These are phyloP conservation scores for Pristionchus fissidentatus DNA, from an alignment of 2,888 invertebrate genomes.

Conservation along the genomic window DNA sequence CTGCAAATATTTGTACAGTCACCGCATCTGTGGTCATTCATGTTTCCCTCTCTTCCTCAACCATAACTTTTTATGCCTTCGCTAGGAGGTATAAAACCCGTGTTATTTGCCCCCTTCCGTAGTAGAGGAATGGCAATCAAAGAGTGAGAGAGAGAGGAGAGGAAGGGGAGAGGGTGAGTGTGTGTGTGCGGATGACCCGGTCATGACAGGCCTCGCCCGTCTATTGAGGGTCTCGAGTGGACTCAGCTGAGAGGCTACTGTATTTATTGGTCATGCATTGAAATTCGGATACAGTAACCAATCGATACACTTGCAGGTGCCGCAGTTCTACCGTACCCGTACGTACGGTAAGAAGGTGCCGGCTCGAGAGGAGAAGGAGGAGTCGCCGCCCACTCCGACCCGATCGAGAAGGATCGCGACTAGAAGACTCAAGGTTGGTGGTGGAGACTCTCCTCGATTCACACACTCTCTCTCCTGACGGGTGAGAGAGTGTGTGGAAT, in stretches of 20 bases:
- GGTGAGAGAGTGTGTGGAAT: neutral
- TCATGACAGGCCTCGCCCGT: neutral
- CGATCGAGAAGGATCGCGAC: neutral
- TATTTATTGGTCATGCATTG: neutral
- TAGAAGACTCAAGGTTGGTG: conserved; percentile 14
- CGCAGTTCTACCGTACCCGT: neutral
- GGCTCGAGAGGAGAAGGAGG: neutral
- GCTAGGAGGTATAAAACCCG: too few relatives aligned
- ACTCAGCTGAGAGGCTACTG: neutral
- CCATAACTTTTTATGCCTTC: too few relatives aligned
- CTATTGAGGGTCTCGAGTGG: neutral
- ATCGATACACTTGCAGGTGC: neutral
- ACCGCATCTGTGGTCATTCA: too few relatives aligned
- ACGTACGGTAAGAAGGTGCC: neutral
- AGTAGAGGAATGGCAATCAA: neutral
- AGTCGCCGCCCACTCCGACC: neutral
- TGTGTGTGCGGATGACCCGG: neutral
- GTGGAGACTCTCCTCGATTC: too few relatives aligned
- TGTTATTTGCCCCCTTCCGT: too few relatives aligned
- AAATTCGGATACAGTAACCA: neutral
- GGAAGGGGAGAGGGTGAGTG: too few relatives aligned
- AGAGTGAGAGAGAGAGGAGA: too few relatives aligned
- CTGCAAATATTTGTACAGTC: too few relatives aligned
- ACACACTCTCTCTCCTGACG: too few relatives aligned
- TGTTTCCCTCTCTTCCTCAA: too few relatives aligned